phyloP scores from a whole-genome alignment of 2,888 invertebrate species.

The Athalia rosae region DNA sequence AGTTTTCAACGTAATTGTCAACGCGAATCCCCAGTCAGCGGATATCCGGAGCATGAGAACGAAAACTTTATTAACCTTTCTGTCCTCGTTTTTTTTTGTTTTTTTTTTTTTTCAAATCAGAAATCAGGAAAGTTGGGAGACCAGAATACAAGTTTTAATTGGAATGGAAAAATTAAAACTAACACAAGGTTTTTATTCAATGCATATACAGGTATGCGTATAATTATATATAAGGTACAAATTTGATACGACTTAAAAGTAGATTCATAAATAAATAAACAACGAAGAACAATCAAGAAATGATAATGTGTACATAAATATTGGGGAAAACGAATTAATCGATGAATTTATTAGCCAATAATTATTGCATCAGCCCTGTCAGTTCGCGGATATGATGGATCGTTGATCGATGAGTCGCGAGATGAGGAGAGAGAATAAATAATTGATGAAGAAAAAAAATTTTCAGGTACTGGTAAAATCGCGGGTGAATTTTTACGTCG shows the following conservation, averaged over 20 bases:
- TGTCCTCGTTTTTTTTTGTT: too few relatives aligned
- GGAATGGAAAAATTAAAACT: background rate
- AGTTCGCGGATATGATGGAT: background rate
- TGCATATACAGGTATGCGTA: background rate
- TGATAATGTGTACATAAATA: slow-evolving; percentile 10
- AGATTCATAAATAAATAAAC: slow-evolving; percentile 56
- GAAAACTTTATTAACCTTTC: background rate
- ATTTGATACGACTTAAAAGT: slow-evolving; percentile 48
- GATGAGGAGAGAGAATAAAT: slow-evolving; percentile 29
- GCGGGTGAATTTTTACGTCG: slow-evolving; percentile 24
- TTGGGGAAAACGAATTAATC: slow-evolving; percentile 12
- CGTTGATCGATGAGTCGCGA: background rate
- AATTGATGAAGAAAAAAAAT: slow-evolving; percentile 23
- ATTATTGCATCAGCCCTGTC: slow-evolving; percentile 54
- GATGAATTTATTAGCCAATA: slow-evolving; percentile 33
- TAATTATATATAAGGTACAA: slow-evolving; percentile 23
- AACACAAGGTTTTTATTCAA: background rate
- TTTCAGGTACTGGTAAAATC: slow-evolving; percentile 62
- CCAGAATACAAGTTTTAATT: background rate
- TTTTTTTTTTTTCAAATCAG: background rate
- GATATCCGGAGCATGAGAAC: background rate
- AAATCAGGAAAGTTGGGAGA: background rate
- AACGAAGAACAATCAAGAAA: slow-evolving; percentile 39
- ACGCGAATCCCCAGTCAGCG: background rate
- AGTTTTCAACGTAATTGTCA: slow-evolving; percentile 29